Percentiles rank a stretch among this genome's conserved stretches.
phyloP scores from a whole-genome alignment of 2,888 invertebrate genomes.

The Folsomia candida region DNA sequence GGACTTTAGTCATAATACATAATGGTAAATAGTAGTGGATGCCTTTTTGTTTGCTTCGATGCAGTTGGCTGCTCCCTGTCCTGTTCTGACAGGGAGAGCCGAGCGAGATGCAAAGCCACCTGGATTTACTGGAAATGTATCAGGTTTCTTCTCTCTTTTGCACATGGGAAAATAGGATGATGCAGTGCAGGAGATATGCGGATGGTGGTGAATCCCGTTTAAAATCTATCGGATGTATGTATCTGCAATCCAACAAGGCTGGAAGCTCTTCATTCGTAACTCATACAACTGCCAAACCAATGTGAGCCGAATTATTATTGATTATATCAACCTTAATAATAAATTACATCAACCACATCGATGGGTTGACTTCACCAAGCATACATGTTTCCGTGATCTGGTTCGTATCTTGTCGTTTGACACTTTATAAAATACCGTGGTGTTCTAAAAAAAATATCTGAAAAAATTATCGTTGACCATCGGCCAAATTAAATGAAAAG shows the following conservation, averaged over 20 bases:
- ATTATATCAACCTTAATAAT: no score
- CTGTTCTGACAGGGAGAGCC: neutral
- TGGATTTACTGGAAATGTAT: neutral
- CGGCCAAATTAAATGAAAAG: no score
- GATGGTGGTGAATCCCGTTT: neutral
- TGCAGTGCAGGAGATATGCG: neutral
- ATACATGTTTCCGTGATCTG: neutral
- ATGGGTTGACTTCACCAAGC: neutral
- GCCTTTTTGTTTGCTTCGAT: no score
- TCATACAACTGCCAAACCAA: neutral
- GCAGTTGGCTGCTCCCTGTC: no score
- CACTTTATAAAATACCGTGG: neutral
- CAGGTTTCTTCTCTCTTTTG: neutral
- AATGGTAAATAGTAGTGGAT: no score
- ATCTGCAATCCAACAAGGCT: neutral
- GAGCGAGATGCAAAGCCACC: neutral
- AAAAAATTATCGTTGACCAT: no score
- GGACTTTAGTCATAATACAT: no score
- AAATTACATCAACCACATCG: no score
- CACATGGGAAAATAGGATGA: neutral
- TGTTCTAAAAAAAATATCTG: neutral
- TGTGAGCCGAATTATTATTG: neutral
- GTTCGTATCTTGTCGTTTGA: conserved; percentile 5
- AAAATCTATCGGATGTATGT: neutral
- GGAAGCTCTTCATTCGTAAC: neutral